phyloP scores from a whole-genome alignment of 2,113 vertebrate genomes.

The Piaya cayana region DNA sequence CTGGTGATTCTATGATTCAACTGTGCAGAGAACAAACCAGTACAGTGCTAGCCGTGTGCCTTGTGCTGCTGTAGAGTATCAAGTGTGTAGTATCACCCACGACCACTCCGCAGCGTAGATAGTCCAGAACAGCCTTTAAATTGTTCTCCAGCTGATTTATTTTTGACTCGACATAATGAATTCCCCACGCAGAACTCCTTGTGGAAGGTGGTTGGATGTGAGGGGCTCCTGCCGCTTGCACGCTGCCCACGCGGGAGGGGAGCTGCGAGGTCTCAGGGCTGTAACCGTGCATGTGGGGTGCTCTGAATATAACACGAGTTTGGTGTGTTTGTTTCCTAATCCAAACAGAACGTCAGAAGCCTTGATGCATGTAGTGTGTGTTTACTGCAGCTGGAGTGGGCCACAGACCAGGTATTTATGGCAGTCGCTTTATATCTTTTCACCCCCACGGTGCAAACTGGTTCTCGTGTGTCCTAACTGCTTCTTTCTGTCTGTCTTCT shows the following conservation, averaged over 20 bases:
- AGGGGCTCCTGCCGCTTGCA: neutral
- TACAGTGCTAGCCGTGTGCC: rapidly evolving
- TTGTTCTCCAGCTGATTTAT: neutral
- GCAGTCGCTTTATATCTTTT: neutral
- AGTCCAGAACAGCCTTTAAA: neutral
- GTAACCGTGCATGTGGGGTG: slow-evolving; percentile 81
- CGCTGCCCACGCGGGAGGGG: neutral
- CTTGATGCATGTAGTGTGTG: slow-evolving; percentile 97
- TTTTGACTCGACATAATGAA: neutral
- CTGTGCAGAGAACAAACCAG: neutral
- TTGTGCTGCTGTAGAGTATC: neutral
- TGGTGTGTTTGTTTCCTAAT: slow-evolving; percentile 91
- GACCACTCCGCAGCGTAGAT: neutral
- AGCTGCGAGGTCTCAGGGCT: neutral
- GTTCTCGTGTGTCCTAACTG: neutral
- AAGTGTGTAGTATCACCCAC: neutral
- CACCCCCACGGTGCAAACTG: neutral
- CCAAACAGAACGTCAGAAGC: slow-evolving; percentile 93
- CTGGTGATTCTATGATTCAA: too few species aligned
- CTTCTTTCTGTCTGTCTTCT: slow-evolving; percentile 28
- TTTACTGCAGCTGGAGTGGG: slow-evolving; percentile 94
- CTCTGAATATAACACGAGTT: slow-evolving; percentile 85
- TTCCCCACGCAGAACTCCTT: neutral
- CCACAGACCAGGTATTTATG: slow-evolving; percentile 95
- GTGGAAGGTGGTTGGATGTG: rapidly evolving